Evolutionary conservation across 2,797 vertebrate species (phyloP).

Genomic region (Nyctibius grandis): DNA sequence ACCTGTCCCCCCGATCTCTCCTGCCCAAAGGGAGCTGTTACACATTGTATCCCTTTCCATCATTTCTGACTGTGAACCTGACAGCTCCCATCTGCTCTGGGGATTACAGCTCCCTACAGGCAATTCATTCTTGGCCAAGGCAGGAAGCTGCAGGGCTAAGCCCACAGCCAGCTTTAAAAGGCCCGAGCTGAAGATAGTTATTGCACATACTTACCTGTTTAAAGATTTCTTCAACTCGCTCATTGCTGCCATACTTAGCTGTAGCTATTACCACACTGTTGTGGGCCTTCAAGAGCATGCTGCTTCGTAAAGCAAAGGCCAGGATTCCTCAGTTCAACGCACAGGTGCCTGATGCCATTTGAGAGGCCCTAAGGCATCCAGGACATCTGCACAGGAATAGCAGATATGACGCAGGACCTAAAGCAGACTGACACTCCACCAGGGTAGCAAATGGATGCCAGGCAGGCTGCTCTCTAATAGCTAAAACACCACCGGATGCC

Average conservation of each 20-base stretch:
- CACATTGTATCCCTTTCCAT: neutral
- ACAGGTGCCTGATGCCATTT: neutral
- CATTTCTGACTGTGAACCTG: neutral
- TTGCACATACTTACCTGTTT: neutral
- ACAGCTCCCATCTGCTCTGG: constrained; percentile 21
- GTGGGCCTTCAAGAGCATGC: neutral
- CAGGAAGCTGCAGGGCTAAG: neutral
- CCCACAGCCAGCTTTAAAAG: neutral
- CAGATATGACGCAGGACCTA: constrained; percentile 14
- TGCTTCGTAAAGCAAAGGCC: neutral
- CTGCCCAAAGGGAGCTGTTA: neutral
- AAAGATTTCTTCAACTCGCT: neutral
- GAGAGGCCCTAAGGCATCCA: neutral
- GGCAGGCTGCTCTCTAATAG: neutral
- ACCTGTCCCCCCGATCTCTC: neutral
- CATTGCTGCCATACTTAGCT: neutral
- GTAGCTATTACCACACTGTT: neutral
- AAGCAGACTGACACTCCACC: neutral
- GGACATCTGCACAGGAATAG: constrained; percentile 34
- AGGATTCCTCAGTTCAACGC: neutral
- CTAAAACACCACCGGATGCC: neutral
- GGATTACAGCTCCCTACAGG: neutral
- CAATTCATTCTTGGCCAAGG: neutral
- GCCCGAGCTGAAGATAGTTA: neutral
- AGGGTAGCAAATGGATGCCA: neutral